Percentiles rank a stretch among this genome's conserved stretches.
These are phyloP conservation scores for Anguilla japonica DNA, from an alignment of 2,113 vertebrate species.

Conservation along the genomic window DNA sequence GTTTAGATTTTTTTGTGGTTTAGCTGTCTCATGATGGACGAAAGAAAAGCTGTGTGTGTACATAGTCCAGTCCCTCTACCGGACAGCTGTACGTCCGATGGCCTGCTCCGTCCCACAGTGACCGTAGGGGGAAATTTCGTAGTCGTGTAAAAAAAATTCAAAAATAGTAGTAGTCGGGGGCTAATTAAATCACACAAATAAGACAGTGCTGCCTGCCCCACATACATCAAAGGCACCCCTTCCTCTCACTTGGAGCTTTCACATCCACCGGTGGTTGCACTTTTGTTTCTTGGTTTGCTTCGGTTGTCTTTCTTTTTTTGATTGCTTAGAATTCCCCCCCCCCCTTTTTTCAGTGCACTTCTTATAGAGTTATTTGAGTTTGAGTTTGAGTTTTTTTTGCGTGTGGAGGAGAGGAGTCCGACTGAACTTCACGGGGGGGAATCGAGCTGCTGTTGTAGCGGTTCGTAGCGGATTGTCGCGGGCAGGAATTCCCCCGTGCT, in stretches of 20 bases:
- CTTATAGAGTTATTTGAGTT: background rate
- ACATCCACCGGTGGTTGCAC: background rate
- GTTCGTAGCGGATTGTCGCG: background rate
- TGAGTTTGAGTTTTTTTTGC: background rate
- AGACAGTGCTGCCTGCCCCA: background rate
- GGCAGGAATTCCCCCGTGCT: background rate
- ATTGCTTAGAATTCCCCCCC: background rate
- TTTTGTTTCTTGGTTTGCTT: background rate
- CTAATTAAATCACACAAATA: background rate
- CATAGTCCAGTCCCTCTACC: background rate
- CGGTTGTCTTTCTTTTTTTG: background rate
- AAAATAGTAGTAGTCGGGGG: background rate
- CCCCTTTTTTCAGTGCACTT: background rate
- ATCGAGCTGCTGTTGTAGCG: background rate
- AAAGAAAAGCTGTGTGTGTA: background rate
- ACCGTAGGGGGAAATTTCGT: background rate
- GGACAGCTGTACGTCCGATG: background rate
- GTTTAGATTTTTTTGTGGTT: background rate
- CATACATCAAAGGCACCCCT: background rate
- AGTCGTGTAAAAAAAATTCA: background rate
- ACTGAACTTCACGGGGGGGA: no score
- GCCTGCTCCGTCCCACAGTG: background rate
- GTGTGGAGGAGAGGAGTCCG: no score
- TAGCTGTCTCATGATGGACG: background rate
- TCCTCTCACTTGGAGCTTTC: background rate